Conservation (phyloP, 2,797 vertebrate species). For the Steatocranus sp. region DNA sequence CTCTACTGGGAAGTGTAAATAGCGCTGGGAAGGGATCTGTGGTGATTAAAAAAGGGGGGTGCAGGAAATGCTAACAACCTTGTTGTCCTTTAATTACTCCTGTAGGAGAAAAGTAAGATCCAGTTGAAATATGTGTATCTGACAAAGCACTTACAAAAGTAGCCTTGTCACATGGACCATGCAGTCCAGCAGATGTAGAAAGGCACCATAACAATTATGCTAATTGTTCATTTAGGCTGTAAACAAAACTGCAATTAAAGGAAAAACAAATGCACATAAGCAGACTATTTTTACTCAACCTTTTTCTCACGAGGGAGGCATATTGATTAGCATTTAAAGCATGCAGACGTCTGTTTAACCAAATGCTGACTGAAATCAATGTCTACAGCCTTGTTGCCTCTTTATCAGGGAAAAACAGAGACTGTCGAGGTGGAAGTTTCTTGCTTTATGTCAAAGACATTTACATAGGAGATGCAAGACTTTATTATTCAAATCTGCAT, state of each 20-base stretch:
- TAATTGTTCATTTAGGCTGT: slow-evolving; percentile 46
- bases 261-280: slow-evolving; percentile 31
- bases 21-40: not conserved
- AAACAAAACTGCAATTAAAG: slow-evolving; percentile 61
- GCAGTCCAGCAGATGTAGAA: slow-evolving; percentile 19
- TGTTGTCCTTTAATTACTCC: slow-evolving; percentile 4
- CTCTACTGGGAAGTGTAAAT: not conserved
- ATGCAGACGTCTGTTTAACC: slow-evolving; percentile 45
- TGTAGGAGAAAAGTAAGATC: slow-evolving; percentile 6
- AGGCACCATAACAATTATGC: slow-evolving; percentile 31
- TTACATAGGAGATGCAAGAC: slow-evolving; percentile 9
- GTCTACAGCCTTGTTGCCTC: not conserved
- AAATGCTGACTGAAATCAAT: slow-evolving; percentile 40
- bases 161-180: not conserved
- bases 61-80: not conserved
- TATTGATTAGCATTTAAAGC: slow-evolving; percentile 64
- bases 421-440: slow-evolving; percentile 6
- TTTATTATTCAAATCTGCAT: slow-evolving; percentile 52
- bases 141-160: not conserved
- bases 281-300: slow-evolving; percentile 48
- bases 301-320: slow-evolving; percentile 15
- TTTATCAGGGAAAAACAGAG: slow-evolving; percentile 43
- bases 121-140: not conserved
- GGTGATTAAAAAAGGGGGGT: not conserved
- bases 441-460: slow-evolving; percentile 20